Evolutionary conservation across 2,797 vertebrate species (phyloP).

Genomic region (Hapalemur alaotrensis): DNA sequence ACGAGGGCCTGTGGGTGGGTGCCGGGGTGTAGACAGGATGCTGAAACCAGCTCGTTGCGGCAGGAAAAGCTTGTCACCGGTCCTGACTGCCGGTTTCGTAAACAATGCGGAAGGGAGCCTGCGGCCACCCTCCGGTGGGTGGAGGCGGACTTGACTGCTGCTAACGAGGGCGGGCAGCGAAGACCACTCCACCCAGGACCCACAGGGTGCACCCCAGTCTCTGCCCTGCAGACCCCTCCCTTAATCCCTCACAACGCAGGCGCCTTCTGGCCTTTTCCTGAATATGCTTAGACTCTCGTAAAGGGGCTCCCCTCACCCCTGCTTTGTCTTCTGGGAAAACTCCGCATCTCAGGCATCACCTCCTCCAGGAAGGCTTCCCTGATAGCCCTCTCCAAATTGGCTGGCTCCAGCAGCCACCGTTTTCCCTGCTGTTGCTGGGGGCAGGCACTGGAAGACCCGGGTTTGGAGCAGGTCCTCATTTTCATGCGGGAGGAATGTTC

Average conservation of each 20-base stretch:
- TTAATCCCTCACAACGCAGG: not conserved
- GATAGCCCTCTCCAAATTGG: not conserved
- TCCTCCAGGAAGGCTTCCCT: not conserved
- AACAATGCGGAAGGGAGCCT: not conserved
- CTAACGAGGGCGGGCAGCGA: not conserved
- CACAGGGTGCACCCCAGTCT: not conserved
- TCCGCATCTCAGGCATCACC: not conserved
- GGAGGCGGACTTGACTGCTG: not conserved
- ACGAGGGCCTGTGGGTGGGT: not conserved
- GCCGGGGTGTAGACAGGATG: not conserved
- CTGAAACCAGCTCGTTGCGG: not conserved
- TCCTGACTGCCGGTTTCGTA: not conserved
- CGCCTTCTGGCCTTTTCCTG: not conserved
- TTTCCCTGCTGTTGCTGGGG: fast-evolving
- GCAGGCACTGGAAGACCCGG: not conserved
- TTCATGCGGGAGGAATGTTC: not conserved
- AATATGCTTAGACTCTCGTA: not conserved
- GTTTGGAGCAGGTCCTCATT: not conserved
- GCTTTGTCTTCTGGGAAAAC: not conserved
- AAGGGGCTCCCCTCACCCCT: not conserved
- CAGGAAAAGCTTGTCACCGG: not conserved
- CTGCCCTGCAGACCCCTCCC: not conserved
- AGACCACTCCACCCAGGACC: not conserved
- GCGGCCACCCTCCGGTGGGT: not conserved
- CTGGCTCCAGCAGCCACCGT: fast-evolving